A percentile compares a stretch with the other conserved stretches of the same genome.
These are phyloP conservation scores for Tetragnatha versicolor DNA, from an alignment of 1,140 invertebrate genomes.

Conservation along the genomic window DNA sequence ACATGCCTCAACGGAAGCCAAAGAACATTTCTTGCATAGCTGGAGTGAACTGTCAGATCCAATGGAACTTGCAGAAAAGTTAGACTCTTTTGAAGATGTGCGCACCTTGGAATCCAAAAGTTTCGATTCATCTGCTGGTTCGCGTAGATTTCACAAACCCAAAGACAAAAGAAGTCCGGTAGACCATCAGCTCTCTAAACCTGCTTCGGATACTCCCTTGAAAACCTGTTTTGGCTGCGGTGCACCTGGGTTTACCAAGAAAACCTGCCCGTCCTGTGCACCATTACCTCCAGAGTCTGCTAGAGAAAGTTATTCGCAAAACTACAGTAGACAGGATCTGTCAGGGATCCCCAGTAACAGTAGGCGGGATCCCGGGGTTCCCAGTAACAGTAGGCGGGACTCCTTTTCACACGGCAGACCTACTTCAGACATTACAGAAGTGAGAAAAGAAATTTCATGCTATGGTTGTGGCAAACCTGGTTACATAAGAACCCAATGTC, in stretches of 20 bases:
- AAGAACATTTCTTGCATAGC: background rate
- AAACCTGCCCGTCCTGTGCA: background rate
- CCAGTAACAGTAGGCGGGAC: too few relatives aligned
- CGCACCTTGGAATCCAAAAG: background rate
- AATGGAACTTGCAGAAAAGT: background rate
- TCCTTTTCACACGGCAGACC: too few relatives aligned
- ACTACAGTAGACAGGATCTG: background rate
- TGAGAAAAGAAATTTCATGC: background rate
- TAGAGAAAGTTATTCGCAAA: background rate
- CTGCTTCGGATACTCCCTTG: too few relatives aligned
- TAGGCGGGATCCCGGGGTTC: too few relatives aligned
- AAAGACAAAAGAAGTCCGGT: too few relatives aligned
- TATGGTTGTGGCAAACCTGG: background rate
- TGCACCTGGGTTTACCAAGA: too few relatives aligned
- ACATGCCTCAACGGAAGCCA: background rate
- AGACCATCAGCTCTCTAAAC: too few relatives aligned
- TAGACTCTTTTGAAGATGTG: background rate
- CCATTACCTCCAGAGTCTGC: background rate
- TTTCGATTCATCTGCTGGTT: too few relatives aligned
- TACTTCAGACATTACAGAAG: too few relatives aligned
- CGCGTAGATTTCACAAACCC: too few relatives aligned
- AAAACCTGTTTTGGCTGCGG: too few relatives aligned
- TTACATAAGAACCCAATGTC: constrained; percentile 2
- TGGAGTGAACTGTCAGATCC: background rate
- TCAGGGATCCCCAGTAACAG: too few relatives aligned